These are phyloP conservation scores for Lasioglossum marginatum DNA, from an alignment of 2,888 invertebrate genomes.

Conservation along the genomic window DNA sequence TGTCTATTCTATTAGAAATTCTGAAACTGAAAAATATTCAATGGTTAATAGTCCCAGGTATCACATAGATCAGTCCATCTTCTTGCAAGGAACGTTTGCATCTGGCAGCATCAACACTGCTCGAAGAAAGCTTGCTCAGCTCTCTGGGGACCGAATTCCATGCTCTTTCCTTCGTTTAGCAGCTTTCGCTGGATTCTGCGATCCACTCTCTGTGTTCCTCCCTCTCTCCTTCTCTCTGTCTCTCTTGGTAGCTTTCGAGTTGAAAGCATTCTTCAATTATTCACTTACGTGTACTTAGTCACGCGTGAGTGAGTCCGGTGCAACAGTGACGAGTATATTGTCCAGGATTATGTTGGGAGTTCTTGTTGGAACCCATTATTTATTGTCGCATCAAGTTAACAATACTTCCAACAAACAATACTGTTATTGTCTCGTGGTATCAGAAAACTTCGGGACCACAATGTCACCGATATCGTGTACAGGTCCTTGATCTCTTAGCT, in stretches of 20 bases:
- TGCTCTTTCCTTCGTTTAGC: conserved; percentile 64
- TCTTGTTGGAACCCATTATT: neutral
- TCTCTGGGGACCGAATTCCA: conserved; percentile 64
- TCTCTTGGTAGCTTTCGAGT: conserved; percentile 66
- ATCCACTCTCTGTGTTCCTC: conserved; percentile 10
- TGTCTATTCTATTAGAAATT: neutral
- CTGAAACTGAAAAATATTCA: neutral
- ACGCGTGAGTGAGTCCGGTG: conserved; percentile 60
- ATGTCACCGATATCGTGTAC: neutral
- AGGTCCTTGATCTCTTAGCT: neutral
- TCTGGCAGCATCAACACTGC: neutral
- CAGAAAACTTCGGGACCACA: neutral
- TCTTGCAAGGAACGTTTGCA: neutral
- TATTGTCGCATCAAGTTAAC: neutral
- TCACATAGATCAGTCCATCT: neutral
- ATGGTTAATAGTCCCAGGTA: neutral
- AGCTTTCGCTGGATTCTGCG: conserved; percentile 62
- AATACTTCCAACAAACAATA: neutral
- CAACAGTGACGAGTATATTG: conserved; percentile 18
- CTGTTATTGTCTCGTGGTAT: neutral
- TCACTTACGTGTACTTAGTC: conserved; percentile 77
- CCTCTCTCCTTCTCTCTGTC: conserved; percentile 7
- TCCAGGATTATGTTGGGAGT: conserved; percentile 14
- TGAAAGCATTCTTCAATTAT: conserved; percentile 81
- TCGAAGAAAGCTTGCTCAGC: conserved; percentile 56